Base-by-base conservation (phyloP, 2,888 invertebrate genomes). In the Deilephila porcellus region DNA sequence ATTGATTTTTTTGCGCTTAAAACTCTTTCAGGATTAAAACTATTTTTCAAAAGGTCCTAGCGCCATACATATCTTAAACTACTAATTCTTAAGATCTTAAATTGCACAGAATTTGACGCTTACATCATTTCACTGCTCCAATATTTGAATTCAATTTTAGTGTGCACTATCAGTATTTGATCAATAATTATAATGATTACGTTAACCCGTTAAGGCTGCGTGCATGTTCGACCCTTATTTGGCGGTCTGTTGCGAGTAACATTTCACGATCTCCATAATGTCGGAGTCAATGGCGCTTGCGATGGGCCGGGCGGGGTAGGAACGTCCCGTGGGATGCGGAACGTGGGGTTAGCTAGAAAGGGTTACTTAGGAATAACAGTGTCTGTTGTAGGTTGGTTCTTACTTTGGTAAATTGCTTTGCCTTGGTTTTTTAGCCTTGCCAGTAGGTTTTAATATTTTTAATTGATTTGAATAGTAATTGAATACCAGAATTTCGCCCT, bases 291-390 rank as follows among this genome's bases (percentile, higher is more conserved):
- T 89, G 89, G 81, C 78, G 88, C 89, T 85, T 89, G 80, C 82
- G 81, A 91, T 90, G 79, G 85, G 32, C 74, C 83, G 85, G 91
- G 91, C 89, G 90, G 87, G 85, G 84, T 83, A 74, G 72, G 74
- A 67, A 53, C 29, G 73, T 81, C 90, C 85, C 86, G 53, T 45
- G 87, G 84, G 89, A 86, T n/a, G 7, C 45, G 7, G 14, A 52
- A 11, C 14, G 11, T 8, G 37, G 67, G 67, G 67, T 52, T 25
- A 45, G 5, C 45, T 17, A 5, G 52, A 52, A 67, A 52, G 67
- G 67, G 67, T 67, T 67, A 25, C 37, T 6, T 6, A 56, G 34
- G 63, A 45, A 14, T 11, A 45, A 1, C 11, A 14, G 14, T 45
- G 11, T 45, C 14, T 45, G 45, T 45, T 45, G 45, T 45, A 45